Percentiles rank a stretch among this genome's conserved stretches.
Evolutionary conservation across 1,140 invertebrate genomes (phyloP).

Genomic region (Zaprionus africanus): DNA sequence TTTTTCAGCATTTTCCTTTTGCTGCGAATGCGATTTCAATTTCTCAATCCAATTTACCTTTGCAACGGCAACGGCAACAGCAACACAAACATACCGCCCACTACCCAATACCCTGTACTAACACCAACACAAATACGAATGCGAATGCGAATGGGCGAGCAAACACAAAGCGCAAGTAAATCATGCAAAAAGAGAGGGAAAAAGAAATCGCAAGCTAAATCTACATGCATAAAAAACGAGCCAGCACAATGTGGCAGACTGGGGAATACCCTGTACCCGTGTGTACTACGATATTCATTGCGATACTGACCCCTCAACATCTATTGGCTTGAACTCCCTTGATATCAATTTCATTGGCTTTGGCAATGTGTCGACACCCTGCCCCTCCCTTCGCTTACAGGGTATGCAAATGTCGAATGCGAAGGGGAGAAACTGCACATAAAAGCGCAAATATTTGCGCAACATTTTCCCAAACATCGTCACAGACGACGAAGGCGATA

Average conservation of each 20-base stretch:
- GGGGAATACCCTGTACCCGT: slow-evolving; percentile 7
- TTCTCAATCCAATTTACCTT: slow-evolving; percentile 81
- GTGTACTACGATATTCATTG: not conserved
- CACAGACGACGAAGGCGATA: slow-evolving; percentile 64
- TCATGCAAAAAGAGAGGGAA: slow-evolving; percentile 49
- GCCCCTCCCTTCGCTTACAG: not conserved
- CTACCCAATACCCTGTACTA: slow-evolving; percentile 36
- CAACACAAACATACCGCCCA: slow-evolving; percentile 35
- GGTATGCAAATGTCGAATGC: slow-evolving; percentile 10
- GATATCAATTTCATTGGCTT: not conserved
- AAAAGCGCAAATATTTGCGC: slow-evolving; percentile 79
- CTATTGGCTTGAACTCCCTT: not conserved
- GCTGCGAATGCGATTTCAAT: slow-evolving; percentile 76
- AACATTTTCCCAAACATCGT: slow-evolving; percentile 69
- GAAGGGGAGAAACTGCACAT: slow-evolving; percentile 56
- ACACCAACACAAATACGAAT: slow-evolving; percentile 41
- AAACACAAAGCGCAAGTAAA: slow-evolving; percentile 74
- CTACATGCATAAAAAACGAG: slow-evolving; percentile 63
- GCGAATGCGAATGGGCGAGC: slow-evolving; percentile 38
- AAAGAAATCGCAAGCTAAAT: slow-evolving; percentile 49
- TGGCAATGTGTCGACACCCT: not conserved
- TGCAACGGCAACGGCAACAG: slow-evolving; percentile 29
- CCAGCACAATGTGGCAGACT: not conserved
- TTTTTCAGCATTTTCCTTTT: slow-evolving; percentile 15
- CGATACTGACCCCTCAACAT: not conserved